Conservation (phyloP, 2,797 vertebrate species). For the Xenops minutus region DNA sequence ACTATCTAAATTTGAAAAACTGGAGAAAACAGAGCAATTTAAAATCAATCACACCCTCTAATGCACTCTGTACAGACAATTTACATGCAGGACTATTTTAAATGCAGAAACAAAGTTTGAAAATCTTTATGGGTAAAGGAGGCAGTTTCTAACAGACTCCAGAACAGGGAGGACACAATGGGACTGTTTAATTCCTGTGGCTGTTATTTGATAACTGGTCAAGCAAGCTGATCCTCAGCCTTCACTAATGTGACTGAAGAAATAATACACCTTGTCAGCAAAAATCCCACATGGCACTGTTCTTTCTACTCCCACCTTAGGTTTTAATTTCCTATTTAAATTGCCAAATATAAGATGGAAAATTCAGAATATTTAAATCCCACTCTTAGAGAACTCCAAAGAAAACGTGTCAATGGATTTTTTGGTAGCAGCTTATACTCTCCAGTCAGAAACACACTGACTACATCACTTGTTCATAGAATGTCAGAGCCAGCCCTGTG, state of each 20-base stretch:
- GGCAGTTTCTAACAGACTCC: background rate
- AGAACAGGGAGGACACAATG: background rate
- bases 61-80: background rate
- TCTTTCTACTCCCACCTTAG: background rate
- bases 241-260: rapidly evolving
- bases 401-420: background rate
- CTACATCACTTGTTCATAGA: background rate
- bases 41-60: background rate
- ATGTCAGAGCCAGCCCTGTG: background rate
- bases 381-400: background rate
- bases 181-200: background rate
- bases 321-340: background rate
- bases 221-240: background rate
- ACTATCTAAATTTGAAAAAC: background rate
- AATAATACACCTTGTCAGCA: background rate
- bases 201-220: background rate
- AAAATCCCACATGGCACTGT: background rate
- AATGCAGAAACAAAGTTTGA: background rate
- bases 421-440: background rate
- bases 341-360: background rate
- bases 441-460: background rate
- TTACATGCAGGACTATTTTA: background rate
- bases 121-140: background rate
- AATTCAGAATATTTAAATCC: background rate
- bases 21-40: background rate